These are phyloP conservation scores for Pseudomyrmex concolor DNA, from an alignment of 1,140 invertebrate genomes.

Conservation along the genomic window DNA sequence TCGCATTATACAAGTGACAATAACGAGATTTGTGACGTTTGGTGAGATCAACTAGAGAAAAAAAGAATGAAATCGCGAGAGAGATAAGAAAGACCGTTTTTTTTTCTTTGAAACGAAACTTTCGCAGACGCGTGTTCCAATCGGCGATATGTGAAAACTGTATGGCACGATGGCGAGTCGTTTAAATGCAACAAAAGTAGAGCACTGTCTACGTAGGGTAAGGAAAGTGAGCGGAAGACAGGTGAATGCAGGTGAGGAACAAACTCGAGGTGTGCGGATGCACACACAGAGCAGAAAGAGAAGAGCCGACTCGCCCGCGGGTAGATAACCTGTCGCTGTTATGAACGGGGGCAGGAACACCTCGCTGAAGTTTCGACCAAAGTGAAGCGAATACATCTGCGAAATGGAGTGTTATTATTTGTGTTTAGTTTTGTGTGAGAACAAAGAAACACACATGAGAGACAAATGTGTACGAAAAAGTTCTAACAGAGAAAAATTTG, in stretches of 20 bases:
- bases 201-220: conserved; percentile 59
- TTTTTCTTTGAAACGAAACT: neutral
- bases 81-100: neutral
- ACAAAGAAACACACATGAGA: neutral
- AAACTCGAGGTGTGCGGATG: conserved; percentile 62
- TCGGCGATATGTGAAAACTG: conserved; percentile 15
- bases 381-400: conserved; percentile 36
- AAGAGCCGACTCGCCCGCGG: conserved; percentile 69
- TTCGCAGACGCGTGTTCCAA: neutral
- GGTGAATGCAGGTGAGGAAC: conserved; percentile 73
- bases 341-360: conserved; percentile 44
- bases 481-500: neutral
- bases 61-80: neutral
- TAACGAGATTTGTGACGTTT: too few species aligned
- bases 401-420: conserved; percentile 11
- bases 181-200: conserved; percentile 59
- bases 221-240: conserved; percentile 73
- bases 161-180: conserved; percentile 35
- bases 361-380: conserved; percentile 41
- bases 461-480: too few species aligned
- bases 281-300: conserved; percentile 60
- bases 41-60: too few species aligned
- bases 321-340: conserved; percentile 54
- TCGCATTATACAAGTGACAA: too few species aligned
- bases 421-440: neutral